These are phyloP conservation scores for Syrista parreyssii DNA, from an alignment of 2,888 invertebrate genomes.

Conservation along the genomic window DNA sequence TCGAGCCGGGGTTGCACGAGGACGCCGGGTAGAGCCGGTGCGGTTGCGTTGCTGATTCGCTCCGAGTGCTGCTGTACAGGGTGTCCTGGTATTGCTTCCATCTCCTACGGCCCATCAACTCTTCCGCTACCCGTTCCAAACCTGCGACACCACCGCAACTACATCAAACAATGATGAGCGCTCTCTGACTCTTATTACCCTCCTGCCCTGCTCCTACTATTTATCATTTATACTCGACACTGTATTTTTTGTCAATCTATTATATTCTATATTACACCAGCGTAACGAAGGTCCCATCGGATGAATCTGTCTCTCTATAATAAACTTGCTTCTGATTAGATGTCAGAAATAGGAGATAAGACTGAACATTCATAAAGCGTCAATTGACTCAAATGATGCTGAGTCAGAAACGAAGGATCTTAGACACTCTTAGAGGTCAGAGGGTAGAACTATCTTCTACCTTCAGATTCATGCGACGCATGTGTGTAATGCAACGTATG, in stretches of 20 bases:
- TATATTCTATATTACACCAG: neutral
- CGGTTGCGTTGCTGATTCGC: conserved; percentile 57
- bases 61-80: conserved; percentile 68
- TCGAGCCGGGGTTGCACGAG: conserved; percentile 30
- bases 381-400: neutral
- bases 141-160: conserved; percentile 72
- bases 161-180: conserved; percentile 59
- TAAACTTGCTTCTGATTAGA: neutral
- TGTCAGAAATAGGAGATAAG: neutral
- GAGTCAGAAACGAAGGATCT: neutral
- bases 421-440: neutral
- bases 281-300: neutral
- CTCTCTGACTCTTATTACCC: neutral
- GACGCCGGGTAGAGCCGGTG: conserved; percentile 48
- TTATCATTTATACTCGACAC: neutral
- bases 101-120: conserved; percentile 97
- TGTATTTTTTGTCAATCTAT: neutral
- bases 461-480: neutral
- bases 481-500: neutral
- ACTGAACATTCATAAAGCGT: neutral
- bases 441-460: neutral
- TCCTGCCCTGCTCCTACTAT: neutral
- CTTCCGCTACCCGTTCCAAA: conserved; percentile 96
- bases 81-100: conserved; percentile 93
- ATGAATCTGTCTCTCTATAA: neutral